A percentile compares a stretch with the other conserved stretches of the same genome.
Conservation (phyloP, 2,888 invertebrate genomes). For the Euplagia quadripunctaria region DNA sequence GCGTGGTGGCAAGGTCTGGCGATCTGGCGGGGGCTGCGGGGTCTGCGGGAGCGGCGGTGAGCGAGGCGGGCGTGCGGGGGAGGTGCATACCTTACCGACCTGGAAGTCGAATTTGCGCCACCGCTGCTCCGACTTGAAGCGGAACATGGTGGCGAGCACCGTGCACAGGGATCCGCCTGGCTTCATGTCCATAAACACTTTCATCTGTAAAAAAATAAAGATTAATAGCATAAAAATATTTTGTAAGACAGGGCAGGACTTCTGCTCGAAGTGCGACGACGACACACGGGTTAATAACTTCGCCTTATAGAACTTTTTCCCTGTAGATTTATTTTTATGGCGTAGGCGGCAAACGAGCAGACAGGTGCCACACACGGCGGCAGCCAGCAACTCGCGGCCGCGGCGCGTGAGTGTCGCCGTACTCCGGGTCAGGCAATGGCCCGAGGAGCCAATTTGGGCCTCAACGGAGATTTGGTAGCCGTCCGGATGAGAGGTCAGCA, state of each 20-base stretch:
- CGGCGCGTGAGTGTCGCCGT: too few species aligned
- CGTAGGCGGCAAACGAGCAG: too few species aligned
- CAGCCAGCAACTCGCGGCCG: too few species aligned
- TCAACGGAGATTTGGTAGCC: too few species aligned
- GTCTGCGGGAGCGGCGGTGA: constrained; percentile 68
- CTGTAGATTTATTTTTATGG: too few species aligned
- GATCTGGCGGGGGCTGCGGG: constrained; percentile 53
- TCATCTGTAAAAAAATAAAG: constrained; percentile 89
- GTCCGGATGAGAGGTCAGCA: too few species aligned
- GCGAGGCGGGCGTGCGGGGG: constrained; percentile 75
- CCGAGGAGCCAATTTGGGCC: too few species aligned
- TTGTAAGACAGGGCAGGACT: background rate
- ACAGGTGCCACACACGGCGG: too few species aligned
- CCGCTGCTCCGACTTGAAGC: constrained; percentile 98
- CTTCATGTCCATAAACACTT: constrained; percentile 98
- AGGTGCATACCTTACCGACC: constrained; percentile 91
- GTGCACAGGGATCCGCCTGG: constrained; percentile 97
- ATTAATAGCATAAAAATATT: background rate
- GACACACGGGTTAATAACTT: background rate
- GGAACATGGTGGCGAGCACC: constrained; percentile 97
- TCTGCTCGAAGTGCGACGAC: too few species aligned
- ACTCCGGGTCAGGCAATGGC: too few species aligned
- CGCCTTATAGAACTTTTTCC: too few species aligned
- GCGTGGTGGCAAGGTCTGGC: constrained; percentile 65
- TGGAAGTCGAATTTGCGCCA: constrained; percentile 98